Evolutionary conservation across 2,797 vertebrate genomes (phyloP), one percentile per base, ranked within the genome.

Genomic region (Manis crassicaudata): DNA sequence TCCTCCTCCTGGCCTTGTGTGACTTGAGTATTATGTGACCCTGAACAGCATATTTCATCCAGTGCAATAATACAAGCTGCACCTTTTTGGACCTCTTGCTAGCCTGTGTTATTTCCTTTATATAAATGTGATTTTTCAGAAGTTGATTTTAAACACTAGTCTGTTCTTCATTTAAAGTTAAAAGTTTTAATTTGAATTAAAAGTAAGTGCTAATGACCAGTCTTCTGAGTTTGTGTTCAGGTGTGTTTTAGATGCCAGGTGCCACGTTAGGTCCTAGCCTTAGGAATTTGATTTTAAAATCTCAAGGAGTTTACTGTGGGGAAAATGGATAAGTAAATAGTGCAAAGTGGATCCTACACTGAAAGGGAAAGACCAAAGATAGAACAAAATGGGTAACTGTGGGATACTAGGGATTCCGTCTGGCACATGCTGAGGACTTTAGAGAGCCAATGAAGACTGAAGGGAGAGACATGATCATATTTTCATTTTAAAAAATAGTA

Each of bases 61-160:
- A 92, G 97, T 98, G 97, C 95, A 98, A 52, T 95, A 92, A 76
- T 20, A 73, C 77, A 86, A 97, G 88, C 50, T 91, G 50, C 23
- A 77, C 87, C 95, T 83, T 92, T 93, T 21, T 46, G 72, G 2
- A 90, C 93, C 67, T 92, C 92, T 96, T 96, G 68, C 94, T 88
- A 76, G 85, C 73, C 88, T 90, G 18, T 86, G 96, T 88, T 88
- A 63, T 35, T 96, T 96, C 85, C 97, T 95, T 92, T 86, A 52
- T 96, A 72, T 92, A 85, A 70, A 88, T 96, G 80, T 98, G 96
- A 97, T 90, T 97, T 35, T 97, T 86, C 73, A 94, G 82, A 87
- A 96, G 75, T 84, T 96, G 79, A 92, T 98, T 75, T 95, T 96
- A 98, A 98, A 98, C 98, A 97, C 90, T 98, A 90, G 97, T 95